Evolutionary conservation across 2,888 invertebrate genomes (phyloP).

Genomic region (Platycheirus rosarum): DNA sequence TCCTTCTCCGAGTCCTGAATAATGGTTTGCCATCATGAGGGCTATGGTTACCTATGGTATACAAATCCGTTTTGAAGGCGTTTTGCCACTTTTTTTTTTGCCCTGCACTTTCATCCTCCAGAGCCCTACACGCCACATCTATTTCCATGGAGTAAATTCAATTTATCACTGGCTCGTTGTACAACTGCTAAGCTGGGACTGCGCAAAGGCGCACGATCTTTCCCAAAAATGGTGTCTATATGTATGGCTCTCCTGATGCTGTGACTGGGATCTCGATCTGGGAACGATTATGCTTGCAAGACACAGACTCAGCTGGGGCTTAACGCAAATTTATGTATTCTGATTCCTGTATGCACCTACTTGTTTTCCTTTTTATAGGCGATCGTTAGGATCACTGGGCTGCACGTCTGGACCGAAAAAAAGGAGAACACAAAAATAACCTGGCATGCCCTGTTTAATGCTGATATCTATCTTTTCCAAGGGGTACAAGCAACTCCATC

Average conservation of each 20-base stretch:
- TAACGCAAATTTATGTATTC: conserved; percentile 74
- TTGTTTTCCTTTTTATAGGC: conserved; percentile 64
- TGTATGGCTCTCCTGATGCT: conserved; percentile 36
- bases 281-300: conserved; percentile 16
- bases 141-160: conserved; percentile 71
- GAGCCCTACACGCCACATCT: conserved; percentile 37
- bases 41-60: conserved; percentile 47
- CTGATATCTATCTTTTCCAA: conserved; percentile 71
- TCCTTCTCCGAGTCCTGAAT: conserved; percentile 51
- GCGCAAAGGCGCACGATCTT: conserved; percentile 35
- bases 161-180: conserved; percentile 73
- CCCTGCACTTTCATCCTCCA: conserved; percentile 46
- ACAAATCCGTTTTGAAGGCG: conserved; percentile 73
- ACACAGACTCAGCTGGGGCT: conserved; percentile 68
- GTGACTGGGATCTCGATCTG: too few relatives aligned
- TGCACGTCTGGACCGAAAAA: conserved; percentile 44
- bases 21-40: conserved; percentile 44
- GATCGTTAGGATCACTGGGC: conserved; percentile 66
- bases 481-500: conserved; percentile 66
- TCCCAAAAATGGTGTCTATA: conserved; percentile 29
- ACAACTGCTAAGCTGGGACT: conserved; percentile 26
- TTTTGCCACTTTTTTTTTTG: conserved; percentile 70
- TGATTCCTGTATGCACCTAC: conserved; percentile 73
- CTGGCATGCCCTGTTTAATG: conserved; percentile 71
- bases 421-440: conserved; percentile 34